A percentile compares a stretch with the other conserved stretches of the same genome.
These are phyloP conservation scores for Proteles cristata DNA, from an alignment of 2,113 vertebrate species.

Conservation along the genomic window DNA sequence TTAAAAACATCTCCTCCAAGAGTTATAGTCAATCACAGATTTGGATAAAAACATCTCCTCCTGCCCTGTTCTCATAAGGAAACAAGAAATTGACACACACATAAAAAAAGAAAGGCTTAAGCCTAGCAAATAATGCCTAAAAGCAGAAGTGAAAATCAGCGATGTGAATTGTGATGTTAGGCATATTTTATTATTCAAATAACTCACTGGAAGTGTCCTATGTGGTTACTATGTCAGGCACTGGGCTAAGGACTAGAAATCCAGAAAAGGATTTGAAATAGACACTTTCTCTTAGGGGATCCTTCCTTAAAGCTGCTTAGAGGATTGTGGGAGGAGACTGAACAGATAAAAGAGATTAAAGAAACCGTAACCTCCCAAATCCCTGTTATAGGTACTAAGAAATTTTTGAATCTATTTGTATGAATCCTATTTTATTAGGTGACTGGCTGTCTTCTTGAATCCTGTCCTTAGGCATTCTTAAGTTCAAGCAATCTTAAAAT, in stretches of 20 bases:
- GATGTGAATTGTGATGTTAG: not conserved
- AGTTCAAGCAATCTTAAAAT: not conserved
- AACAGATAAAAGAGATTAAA: not conserved
- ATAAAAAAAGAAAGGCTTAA: not conserved
- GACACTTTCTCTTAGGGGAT: not conserved
- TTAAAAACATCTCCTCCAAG: not conserved
- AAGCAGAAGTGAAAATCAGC: not conserved
- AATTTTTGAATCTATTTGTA: not conserved
- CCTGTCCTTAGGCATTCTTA: not conserved
- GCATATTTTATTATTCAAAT: not conserved
- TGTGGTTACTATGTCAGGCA: not conserved
- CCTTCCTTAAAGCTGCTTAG: not conserved
- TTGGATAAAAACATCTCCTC: not conserved
- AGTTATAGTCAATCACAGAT: not conserved
- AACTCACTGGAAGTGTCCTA: not conserved
- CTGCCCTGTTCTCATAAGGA: not conserved
- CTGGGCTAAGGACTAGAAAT: not conserved
- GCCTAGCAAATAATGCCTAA: not conserved
- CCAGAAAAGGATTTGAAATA: not conserved
- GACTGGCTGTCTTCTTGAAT: not conserved
- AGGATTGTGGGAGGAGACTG: not conserved
- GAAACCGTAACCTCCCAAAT: not conserved
- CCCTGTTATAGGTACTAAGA: not conserved
- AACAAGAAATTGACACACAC: not conserved
- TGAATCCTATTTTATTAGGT: not conserved